Percentiles rank a stretch among this genome's conserved stretches.
Evolutionary conservation across 53 echinoderm and acorn worm genomes (phyloP).

Genomic region (Hippasteria phrygiana): DNA sequence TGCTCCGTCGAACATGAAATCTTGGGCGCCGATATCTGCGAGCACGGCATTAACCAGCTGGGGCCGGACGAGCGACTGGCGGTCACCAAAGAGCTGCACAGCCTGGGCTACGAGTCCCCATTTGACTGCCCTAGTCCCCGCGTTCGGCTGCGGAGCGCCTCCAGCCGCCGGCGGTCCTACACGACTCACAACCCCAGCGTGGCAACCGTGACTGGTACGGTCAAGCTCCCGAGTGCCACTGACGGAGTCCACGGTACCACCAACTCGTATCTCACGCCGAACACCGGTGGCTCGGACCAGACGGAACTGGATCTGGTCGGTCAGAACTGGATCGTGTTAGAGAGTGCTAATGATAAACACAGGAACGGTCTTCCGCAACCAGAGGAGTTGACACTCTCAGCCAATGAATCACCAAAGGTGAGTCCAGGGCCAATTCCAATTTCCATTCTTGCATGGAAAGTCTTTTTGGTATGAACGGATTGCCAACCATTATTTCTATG

Average conservation of each 20-base stretch:
- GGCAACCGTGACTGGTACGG: slow-evolving; percentile 26
- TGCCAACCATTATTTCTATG: too few species aligned
- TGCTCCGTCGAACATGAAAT: slow-evolving; percentile 88
- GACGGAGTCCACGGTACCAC: background rate
- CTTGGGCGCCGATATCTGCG: slow-evolving; percentile 87
- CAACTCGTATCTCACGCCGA: slow-evolving; percentile 22
- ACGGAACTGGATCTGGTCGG: slow-evolving; percentile 39
- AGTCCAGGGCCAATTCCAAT: too few species aligned
- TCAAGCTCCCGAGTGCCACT: background rate
- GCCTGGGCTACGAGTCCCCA: slow-evolving; percentile 68
- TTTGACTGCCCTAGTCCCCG: slow-evolving; percentile 37
- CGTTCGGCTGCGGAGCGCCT: slow-evolving; percentile 43
- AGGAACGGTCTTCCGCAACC: background rate
- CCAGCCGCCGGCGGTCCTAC: slow-evolving; percentile 44
- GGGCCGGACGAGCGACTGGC: slow-evolving; percentile 63
- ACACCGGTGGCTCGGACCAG: background rate
- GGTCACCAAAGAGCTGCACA: slow-evolving; percentile 64
- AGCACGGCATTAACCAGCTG: slow-evolving; percentile 89
- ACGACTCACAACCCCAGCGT: background rate
- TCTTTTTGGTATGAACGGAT: too few species aligned
- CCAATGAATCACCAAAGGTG: slow-evolving; percentile 36
- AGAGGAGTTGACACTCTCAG: slow-evolving; percentile 10
- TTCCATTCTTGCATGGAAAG: too few species aligned
- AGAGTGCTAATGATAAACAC: background rate
- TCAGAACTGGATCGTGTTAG: slow-evolving; percentile 11